Base-by-base conservation (phyloP, 2,797 vertebrate species). In the Neopelma chrysocephalum region DNA sequence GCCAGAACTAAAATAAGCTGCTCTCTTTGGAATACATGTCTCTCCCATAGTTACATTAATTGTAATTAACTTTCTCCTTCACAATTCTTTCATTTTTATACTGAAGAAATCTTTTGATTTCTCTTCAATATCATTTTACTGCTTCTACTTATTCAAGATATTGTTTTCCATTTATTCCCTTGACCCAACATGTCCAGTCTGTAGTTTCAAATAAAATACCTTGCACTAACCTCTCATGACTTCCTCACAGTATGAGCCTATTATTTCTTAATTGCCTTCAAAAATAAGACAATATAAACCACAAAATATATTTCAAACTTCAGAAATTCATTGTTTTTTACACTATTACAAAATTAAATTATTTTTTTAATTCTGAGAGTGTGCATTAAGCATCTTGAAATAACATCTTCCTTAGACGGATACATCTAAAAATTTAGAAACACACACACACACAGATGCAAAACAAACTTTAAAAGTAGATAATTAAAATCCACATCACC, bases 21-120 rank as follows among this genome's bases (percentile, higher is more conserved):
- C 81, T 96, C 92, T 91, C 91, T 76, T 56, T 47, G 15, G 91
- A 97, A 93, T 47, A 89, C 58, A 29, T 40, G 26, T 76, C 92
- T 87, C 86, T 92, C 94, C 64, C 89, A 68, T 38, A 96, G 96
- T 94, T 89, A 85, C 58, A 93, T 95, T 96, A 97, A 96, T 82
- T 95, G 95, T 95, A 94, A 96, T 97, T 97, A 97, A 95, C 84
- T 92, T 96, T 94, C 93, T 90, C 93, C 80, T 91, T 88, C 92
- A 92, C 32, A 89, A 90, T 93, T 93, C 89, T 94, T 88, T 73
- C 34, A 73, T 85, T 93, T 94, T 91, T 95, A 95, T 82, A 97
- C 82, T 96, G 75, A 62, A 76, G 80, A 89, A 95, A 66, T 60
- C 62, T 68, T 85, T 47, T 90, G 94, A 79, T 95, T 95, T 86